Conservation (phyloP, 2,797 vertebrate species). For the Oreochromis mossambicus region DNA sequence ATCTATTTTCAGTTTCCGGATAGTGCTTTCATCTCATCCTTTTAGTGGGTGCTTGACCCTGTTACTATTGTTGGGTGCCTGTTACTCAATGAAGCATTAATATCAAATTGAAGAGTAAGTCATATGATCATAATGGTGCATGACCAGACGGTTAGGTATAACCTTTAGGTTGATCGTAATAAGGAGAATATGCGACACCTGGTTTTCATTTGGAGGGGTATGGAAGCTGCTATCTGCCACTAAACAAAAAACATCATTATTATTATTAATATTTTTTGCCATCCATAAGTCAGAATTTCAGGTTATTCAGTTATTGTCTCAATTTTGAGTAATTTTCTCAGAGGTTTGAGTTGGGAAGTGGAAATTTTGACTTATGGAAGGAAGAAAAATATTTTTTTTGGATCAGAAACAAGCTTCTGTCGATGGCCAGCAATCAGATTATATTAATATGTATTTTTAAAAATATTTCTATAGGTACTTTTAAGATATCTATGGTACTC, state of each 20-base stretch:
- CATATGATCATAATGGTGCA: background rate
- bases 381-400: background rate
- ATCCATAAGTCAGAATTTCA: background rate
- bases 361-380: background rate
- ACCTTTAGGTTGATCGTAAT: background rate
- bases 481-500: constrained; percentile 37
- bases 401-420: background rate
- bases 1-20: background rate
- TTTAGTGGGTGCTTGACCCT: constrained; percentile 55
- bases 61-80: constrained; percentile 40
- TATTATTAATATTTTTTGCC: background rate
- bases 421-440: background rate
- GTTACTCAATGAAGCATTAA: constrained; percentile 38
- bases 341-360: background rate
- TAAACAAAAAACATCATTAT: background rate
- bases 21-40: constrained; percentile 54
- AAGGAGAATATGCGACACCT: background rate
- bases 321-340: background rate
- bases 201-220: background rate
- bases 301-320: background rate
- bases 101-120: constrained; percentile 13
- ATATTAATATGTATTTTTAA: constrained; percentile 13
- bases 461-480: constrained; percentile 32
- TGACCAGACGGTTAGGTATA: background rate
- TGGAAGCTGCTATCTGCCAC: background rate